Base-by-base conservation (phyloP, 2,113 vertebrate species). In the Dendropsophus ebraccatus region DNA sequence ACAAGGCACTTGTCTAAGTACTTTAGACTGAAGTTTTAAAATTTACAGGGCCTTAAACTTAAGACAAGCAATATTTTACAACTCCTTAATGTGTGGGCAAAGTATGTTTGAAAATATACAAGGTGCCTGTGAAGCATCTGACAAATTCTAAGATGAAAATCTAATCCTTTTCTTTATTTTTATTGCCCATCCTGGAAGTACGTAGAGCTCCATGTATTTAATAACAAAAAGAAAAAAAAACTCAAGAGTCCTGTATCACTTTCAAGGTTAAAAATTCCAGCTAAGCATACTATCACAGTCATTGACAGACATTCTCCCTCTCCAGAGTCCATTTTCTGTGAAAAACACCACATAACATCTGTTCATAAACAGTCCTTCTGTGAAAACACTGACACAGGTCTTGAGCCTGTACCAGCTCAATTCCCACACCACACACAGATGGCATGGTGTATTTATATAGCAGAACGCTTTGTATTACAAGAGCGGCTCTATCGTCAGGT, bases 321-420 rank as follows among this genome's bases (percentile, higher is more conserved):
- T 97, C 97, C 93, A 94, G 97, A 98, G 97, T 91, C 92, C 91
- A 94, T 95, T 95, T 93, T 94, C 94, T 94, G 90, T 96, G 92
- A 91, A 95, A 96, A 96, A 96, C 96, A 96, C 96, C 95, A 92
- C 96, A 88, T 95, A 99, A 99, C 98, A 99, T 99, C 98, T 99
- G 98, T 96, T 99, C 97, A 94, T 95, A 96, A 97, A 96, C 96
- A 96, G 96, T 94, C 97, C 96, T 97, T 96, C 96, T 95, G 95
- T 95, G 95, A 95, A 93, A 93, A 92, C 93, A 93, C 96, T 98
- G 97, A 99, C 97, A 98, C 93, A 89, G 93, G 95, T 94, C 93
- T 92, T 94, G 90, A 92, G 93, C 94, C 93, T 92, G 92, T 90
- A 93, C 92, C 88, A 90, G 94, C 96, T 95, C 95, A 96, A 97